Conservation (phyloP, 2,888 invertebrate species). For the Protophormia terraenovae region DNA sequence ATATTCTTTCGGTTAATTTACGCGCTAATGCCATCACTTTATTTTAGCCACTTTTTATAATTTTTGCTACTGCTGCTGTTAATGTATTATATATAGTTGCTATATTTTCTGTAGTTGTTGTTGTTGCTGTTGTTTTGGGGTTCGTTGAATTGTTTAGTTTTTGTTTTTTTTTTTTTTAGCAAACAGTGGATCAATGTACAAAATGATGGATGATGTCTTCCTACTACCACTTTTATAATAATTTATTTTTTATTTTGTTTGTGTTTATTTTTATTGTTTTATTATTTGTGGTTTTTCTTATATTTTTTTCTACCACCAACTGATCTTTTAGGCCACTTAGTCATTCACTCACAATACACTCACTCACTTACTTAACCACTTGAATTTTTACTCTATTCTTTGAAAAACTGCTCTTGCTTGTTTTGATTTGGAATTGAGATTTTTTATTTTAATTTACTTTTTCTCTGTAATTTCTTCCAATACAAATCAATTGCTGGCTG, state of each 20-base stretch:
- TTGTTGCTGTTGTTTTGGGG: conserved; percentile 24
- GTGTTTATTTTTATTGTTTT: conserved; percentile 17
- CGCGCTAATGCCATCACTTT: conserved; percentile 80
- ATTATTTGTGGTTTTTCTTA: neutral
- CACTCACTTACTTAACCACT: conserved; percentile 48
- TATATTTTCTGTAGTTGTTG: no score
- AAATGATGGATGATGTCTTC: conserved; percentile 33
- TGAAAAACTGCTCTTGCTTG: conserved; percentile 30
- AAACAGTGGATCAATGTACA: conserved; percentile 19
- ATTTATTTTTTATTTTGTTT: conserved; percentile 31
- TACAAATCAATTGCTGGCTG: conserved; percentile 36
- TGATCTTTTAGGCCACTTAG: conserved; percentile 55
- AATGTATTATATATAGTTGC: no score
- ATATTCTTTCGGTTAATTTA: conserved; percentile 81
- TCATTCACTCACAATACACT: conserved; percentile 46
- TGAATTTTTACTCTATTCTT: conserved; percentile 34
- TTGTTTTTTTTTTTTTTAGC: conserved; percentile 10
- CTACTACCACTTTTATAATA: conserved; percentile 37
- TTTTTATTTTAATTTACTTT: conserved; percentile 30
- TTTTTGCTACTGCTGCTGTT: conserved; percentile 35
- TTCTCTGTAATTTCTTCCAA: conserved; percentile 35
- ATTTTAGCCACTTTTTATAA: conserved; percentile 66
- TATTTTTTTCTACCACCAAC: conserved; percentile 21
- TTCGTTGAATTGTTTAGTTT: conserved; percentile 49
- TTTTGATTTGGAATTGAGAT: conserved; percentile 52